Percentiles rank a stretch among this genome's conserved stretches.
These are phyloP conservation scores for Ips nitidus DNA, from an alignment of 1,140 invertebrate species.

Conservation along the genomic window DNA sequence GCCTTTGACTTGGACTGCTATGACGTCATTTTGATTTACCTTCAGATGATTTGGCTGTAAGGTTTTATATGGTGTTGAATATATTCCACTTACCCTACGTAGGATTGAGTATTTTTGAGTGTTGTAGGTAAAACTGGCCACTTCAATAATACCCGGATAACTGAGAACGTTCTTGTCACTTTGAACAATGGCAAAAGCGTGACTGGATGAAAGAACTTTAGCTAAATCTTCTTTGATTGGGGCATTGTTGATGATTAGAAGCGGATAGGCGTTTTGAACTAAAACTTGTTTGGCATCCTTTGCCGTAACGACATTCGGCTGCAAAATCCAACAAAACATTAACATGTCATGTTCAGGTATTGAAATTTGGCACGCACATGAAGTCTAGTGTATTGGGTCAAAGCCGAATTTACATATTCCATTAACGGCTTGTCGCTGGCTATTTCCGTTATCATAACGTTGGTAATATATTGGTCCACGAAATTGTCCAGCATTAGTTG, in stretches of 20 bases:
- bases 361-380: slow-evolving; percentile 39
- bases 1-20: slow-evolving; percentile 41
- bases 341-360: too few species aligned
- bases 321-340: slow-evolving; percentile 14
- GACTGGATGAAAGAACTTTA: slow-evolving; percentile 38
- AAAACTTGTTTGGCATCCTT: slow-evolving; percentile 42
- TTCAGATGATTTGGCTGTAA: slow-evolving; percentile 21
- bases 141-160: slow-evolving; percentile 33
- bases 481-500: slow-evolving; percentile 45
- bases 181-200: slow-evolving; percentile 44
- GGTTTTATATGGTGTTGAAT: not conserved
- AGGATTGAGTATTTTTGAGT: slow-evolving; percentile 43
- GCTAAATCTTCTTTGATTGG: slow-evolving; percentile 39
- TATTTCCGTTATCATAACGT: slow-evolving; percentile 45
- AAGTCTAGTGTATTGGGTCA: slow-evolving; percentile 39
- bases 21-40: slow-evolving; percentile 23
- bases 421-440: slow-evolving; percentile 38
- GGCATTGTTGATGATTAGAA: slow-evolving; percentile 45
- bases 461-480: slow-evolving; percentile 35
- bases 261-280: slow-evolving; percentile 41
- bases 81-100: slow-evolving; percentile 35
- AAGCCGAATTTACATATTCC: slow-evolving; percentile 42
- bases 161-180: slow-evolving; percentile 37
- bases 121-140: slow-evolving; percentile 40
- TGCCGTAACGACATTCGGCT: slow-evolving; percentile 42